Base-by-base conservation (phyloP, 2,113 vertebrate genomes). In the Scytalopus superciliaris region DNA sequence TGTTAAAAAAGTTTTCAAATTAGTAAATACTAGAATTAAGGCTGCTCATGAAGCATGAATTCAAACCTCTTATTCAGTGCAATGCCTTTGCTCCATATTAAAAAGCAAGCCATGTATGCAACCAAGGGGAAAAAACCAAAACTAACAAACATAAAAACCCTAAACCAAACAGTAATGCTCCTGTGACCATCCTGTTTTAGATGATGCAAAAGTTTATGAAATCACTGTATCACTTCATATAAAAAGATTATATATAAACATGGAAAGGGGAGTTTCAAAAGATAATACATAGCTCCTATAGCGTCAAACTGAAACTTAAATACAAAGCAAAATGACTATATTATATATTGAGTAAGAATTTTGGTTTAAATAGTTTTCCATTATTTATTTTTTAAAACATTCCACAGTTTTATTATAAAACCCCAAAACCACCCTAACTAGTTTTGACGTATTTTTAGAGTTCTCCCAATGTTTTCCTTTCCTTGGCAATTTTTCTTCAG, bases 331-430 rank as follows among this genome's bases (percentile, higher is more conserved):
- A 84, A 89, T 31, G 10, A 70, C 39, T 15, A n/a, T 49, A 63
- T 56, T 63, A 55, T 50, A 19, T 40, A 79, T 24, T 24, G 19
- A 82, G 21, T 74, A 93, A 66, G 25, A 76, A 64, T 62, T 90
- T 74, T 14, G 14, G n/a, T 70, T 88, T 57, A 88, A 27, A 57
- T 35, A 53, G 28, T 77, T 92, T 85, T 83, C 75, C 37, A 39
- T 55, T 76, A 87, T 82, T 89, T 94, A 72, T 93, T 95, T 94
- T 92, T 42, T 24, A 68, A 87, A 94, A 60, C 70, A 73, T 91
- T 91, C 40, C 70, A 60, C 35, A n/a, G 52, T 85, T 91, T 76
- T 68, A 82, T 31, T 79, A 52, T 69, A 78, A 86, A 86, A n/a
- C 27, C 52, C 35, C 82, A 2, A 76, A 84, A 30, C 21, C 40